Percentiles rank a stretch among this genome's conserved stretches.
These are phyloP conservation scores for Siniperca knerii DNA, from an alignment of 2,113 vertebrate genomes.

Conservation along the genomic window DNA sequence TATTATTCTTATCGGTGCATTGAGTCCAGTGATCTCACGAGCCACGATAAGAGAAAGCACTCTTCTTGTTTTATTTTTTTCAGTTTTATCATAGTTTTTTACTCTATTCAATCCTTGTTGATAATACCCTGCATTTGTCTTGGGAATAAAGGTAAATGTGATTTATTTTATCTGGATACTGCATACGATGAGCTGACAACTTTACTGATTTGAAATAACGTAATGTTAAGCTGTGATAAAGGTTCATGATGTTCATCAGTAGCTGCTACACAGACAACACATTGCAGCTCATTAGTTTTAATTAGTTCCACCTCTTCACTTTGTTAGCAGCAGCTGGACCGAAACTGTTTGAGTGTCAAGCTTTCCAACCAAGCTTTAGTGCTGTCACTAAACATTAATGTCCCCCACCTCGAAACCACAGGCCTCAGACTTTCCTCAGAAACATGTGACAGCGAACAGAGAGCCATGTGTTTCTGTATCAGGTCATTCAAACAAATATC, in stretches of 20 bases:
- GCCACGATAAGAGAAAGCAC: too few species aligned
- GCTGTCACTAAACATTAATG: neutral
- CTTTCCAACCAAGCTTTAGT: neutral
- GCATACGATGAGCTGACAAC: neutral
- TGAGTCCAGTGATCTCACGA: too few species aligned
- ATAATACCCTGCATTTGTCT: neutral
- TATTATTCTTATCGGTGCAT: too few species aligned
- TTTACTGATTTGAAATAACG: neutral
- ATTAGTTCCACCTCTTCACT: constrained; percentile 28
- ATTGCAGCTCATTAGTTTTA: constrained; percentile 21
- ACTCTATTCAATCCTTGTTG: too few species aligned
- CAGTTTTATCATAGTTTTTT: too few species aligned
- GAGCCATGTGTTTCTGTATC: neutral
- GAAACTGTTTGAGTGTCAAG: neutral
- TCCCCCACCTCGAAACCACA: neutral
- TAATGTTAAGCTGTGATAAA: neutral
- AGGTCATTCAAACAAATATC: neutral
- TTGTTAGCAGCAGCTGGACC: constrained; percentile 19
- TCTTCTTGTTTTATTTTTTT: too few species aligned
- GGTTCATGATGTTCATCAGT: neutral
- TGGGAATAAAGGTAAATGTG: neutral
- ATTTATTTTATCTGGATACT: neutral
- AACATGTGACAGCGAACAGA: too few species aligned
- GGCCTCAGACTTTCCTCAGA: neutral
- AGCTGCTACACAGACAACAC: neutral